Evolutionary conservation across 1,140 invertebrate species (phyloP).

Genomic region (Drosophila bocqueti): DNA sequence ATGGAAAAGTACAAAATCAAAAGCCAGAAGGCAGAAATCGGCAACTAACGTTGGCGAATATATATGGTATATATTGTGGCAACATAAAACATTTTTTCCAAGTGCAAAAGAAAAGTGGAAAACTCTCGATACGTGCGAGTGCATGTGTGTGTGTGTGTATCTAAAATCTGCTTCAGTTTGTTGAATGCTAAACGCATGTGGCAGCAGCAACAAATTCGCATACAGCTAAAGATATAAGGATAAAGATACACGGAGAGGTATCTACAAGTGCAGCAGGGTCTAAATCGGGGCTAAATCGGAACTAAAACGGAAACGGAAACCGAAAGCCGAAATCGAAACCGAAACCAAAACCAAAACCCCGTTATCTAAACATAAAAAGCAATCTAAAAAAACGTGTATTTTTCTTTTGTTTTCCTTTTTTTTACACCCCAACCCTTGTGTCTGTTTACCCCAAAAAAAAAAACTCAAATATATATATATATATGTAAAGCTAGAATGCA

Average conservation of each 20-base stretch:
- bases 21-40: neutral
- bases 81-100: constrained; percentile 21
- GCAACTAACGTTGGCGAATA: neutral
- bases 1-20: constrained; percentile 25
- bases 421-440: constrained; percentile 23
- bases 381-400: constrained; percentile 22
- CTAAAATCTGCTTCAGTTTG: constrained; percentile 49
- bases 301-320: constrained; percentile 21
- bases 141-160: constrained; percentile 54
- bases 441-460: constrained; percentile 7
- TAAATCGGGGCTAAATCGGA: neutral
- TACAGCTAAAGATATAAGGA: neutral
- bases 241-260: constrained; percentile 17
- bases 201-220: constrained; percentile 28
- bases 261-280: constrained; percentile 51
- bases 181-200: constrained; percentile 45
- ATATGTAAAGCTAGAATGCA: constrained; percentile 18
- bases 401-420: constrained; percentile 20
- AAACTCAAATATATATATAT: neutral
- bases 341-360: neutral
- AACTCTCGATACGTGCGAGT: constrained; percentile 29
- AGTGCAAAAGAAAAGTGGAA: constrained; percentile 53
- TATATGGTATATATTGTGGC: neutral
- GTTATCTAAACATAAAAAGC: constrained; percentile 33
- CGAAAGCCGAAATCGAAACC: constrained; percentile 32